Conservation (phyloP, 2,797 vertebrate species). For the Gambusia yucatana region DNA sequence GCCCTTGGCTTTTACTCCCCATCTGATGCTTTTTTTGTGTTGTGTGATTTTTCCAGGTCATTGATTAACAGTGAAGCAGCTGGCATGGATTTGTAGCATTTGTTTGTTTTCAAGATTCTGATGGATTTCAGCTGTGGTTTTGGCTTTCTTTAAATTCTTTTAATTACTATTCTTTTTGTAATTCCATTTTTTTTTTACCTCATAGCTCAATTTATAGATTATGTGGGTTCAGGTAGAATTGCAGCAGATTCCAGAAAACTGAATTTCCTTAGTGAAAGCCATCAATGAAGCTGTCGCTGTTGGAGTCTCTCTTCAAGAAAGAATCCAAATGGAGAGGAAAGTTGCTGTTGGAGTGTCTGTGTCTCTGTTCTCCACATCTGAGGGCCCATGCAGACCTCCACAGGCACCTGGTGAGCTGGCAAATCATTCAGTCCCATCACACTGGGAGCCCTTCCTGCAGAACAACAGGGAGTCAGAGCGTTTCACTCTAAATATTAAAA, state of each 20-base stretch:
- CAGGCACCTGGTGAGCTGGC: slow-evolving; percentile 61
- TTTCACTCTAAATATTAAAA: slow-evolving; percentile 63
- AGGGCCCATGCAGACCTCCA: slow-evolving; percentile 64
- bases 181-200: neutral
- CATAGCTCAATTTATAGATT: neutral
- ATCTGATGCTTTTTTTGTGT: neutral
- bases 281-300: slow-evolving; percentile 68
- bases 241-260: slow-evolving; percentile 24
- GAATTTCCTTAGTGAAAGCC: neutral
- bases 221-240: neutral
- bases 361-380: slow-evolving; percentile 69
- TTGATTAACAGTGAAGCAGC: neutral
- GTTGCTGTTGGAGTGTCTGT: slow-evolving; percentile 66
- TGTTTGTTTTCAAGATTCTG: neutral
- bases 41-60: neutral
- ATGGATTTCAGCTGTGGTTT: neutral
- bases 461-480: slow-evolving; percentile 56
- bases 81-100: neutral
- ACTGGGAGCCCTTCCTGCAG: slow-evolving; percentile 64
- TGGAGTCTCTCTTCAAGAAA: slow-evolving; percentile 53
- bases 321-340: slow-evolving; percentile 61
- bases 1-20: neutral
- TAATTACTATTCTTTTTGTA: neutral
- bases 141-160: neutral
- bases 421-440: slow-evolving; percentile 60